Conservation (phyloP, 2,113 vertebrate species). For the Cyanistes caeruleus region DNA sequence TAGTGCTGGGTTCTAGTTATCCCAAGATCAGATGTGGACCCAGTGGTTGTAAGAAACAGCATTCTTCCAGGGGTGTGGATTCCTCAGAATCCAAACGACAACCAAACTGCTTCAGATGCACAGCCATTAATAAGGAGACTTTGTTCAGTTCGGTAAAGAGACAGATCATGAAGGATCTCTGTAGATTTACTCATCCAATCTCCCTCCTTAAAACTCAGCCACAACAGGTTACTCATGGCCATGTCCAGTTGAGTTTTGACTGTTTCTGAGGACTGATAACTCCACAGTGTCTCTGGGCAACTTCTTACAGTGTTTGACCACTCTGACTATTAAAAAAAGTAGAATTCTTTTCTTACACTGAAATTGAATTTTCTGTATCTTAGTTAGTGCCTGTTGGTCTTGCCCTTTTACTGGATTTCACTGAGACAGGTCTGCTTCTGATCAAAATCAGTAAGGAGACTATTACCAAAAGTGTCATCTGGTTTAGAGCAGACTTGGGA, state of each 20-base stretch:
- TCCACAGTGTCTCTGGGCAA: neutral
- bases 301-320: neutral
- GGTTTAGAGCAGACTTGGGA: neutral
- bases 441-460: neutral
- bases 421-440: neutral
- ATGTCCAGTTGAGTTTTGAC: neutral
- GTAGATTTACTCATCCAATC: neutral
- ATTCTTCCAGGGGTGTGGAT: neutral
- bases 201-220: neutral
- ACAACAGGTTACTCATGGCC: neutral
- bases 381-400: neutral
- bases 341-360: neutral
- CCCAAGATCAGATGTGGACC: neutral
- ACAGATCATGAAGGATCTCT: neutral
- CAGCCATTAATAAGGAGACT: neutral
- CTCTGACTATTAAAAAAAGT: neutral
- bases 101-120: neutral
- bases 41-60: neutral
- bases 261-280: neutral
- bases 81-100: neutral
- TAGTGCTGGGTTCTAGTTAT: neutral
- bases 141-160: neutral
- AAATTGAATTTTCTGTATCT: neutral
- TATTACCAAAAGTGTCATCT: neutral
- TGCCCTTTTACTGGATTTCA: neutral